Evolutionary conservation across 2,888 invertebrate species (phyloP), one percentile per base, ranked within the genome.

Genomic region (Lasioglossum marginatum): DNA sequence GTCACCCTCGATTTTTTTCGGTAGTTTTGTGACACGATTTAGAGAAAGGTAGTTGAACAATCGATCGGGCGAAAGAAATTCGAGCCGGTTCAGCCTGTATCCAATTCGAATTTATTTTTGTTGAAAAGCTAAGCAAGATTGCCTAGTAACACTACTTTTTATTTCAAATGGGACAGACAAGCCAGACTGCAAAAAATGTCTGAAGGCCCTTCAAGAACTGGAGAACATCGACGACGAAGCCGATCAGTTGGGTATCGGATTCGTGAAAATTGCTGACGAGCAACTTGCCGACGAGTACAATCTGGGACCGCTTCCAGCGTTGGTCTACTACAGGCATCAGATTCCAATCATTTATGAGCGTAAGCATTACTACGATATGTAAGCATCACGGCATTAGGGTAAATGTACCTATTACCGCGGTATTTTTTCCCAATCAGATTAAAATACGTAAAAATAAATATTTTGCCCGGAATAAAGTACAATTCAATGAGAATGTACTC

Each of bases 221-320:
- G 98, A 99, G 95, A 98, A 98, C 96, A 98, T 99, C 94, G 98
- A 98, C 94, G 98, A 99, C 93, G 98, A 99, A 95, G 98, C 98
- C 57, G 98, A 98, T 95, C 98, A 98, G 95, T 96, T 99, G 89
- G 98, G 98, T 88, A 98, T 99, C 93, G 98, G 98, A 91, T 98
- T 99, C 95, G 98, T 99, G 88, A 99, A 99, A 96, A 98, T 99
- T 94, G 98, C 98, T 93, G 99, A 99, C 94, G 98, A 98, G 95
- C 97, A 97, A 92, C 96, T 99, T 91, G 98, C 98, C 87, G 98
- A 98, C 93, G 98, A 99, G 96, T 99, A 99, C 96, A 98, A 98
- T 96, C 96, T 99, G 95, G 98, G 98, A 94, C 96, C 97, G 83
- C 96, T 99, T 94, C 99, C 99, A 93, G 97, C 97, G 93, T 96